phyloP scores from a whole-genome alignment of 2,797 vertebrate species.

The Mormyrops boulengeri region DNA sequence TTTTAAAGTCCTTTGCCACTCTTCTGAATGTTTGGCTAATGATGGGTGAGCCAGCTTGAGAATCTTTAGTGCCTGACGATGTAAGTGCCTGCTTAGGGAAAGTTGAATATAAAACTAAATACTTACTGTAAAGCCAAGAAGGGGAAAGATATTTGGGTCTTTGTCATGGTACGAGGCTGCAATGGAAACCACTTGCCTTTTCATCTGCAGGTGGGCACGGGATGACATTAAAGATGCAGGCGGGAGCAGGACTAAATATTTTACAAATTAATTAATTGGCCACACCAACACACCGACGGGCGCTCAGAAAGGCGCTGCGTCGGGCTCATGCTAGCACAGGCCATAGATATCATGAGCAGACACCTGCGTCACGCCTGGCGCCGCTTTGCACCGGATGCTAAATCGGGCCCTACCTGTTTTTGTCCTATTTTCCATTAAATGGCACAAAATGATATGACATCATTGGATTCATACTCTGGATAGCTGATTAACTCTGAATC shows the following conservation, averaged over 20 bases:
- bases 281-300: neutral
- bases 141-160: too few relatives aligned
- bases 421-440: neutral
- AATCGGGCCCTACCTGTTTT: neutral
- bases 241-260: neutral
- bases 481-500: neutral
- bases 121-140: too few relatives aligned
- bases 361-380: neutral
- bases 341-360: neutral
- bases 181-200: too few relatives aligned
- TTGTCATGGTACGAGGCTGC: too few relatives aligned
- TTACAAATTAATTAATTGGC: neutral
- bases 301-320: neutral
- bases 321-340: neutral
- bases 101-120: too few relatives aligned
- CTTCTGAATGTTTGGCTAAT: too few relatives aligned
- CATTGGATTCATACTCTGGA: neutral
- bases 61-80: too few relatives aligned
- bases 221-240: neutral
- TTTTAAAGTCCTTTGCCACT: too few relatives aligned
- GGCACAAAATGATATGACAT: neutral
- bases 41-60: too few relatives aligned
- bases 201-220: too few relatives aligned
- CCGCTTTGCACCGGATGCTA: neutral
- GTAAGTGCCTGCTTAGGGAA: too few relatives aligned